Percentiles rank a stretch among this genome's conserved stretches.
These are phyloP conservation scores for Anhinga anhinga DNA, from an alignment of 2,113 vertebrate species.

Conservation along the genomic window DNA sequence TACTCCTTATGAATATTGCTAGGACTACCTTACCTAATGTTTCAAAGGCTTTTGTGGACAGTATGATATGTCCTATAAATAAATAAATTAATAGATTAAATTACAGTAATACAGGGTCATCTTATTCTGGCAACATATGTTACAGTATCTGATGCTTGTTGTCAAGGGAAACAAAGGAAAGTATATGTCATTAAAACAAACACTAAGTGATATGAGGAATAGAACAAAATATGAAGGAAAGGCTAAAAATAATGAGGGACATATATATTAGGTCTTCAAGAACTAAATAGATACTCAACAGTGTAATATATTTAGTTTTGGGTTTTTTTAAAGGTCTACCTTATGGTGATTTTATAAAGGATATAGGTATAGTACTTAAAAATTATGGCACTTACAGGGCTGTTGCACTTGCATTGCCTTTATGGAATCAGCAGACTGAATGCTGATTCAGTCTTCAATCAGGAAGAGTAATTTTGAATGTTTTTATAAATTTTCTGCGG, in stretches of 20 bases:
- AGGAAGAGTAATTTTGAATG: background rate
- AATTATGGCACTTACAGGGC: background rate
- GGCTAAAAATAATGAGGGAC: background rate
- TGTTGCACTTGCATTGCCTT: fast-evolving
- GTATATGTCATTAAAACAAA: background rate
- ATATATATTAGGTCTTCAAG: background rate
- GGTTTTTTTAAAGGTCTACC: background rate
- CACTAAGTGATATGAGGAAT: background rate
- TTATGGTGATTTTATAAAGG: background rate
- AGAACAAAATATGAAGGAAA: background rate
- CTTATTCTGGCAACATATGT: background rate
- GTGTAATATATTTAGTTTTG: background rate
- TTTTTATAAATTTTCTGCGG: background rate
- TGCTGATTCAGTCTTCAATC: background rate
- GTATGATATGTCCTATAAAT: background rate
- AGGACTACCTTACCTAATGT: background rate
- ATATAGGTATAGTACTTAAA: background rate
- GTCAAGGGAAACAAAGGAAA: background rate
- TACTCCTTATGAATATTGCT: background rate
- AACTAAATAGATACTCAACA: background rate
- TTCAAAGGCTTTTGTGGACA: background rate
- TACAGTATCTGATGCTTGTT: background rate
- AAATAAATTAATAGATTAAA: background rate
- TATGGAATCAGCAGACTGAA: background rate
- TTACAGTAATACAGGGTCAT: background rate